phyloP scores from a whole-genome alignment of 2,888 invertebrate species.

The Microchrysa polita region DNA sequence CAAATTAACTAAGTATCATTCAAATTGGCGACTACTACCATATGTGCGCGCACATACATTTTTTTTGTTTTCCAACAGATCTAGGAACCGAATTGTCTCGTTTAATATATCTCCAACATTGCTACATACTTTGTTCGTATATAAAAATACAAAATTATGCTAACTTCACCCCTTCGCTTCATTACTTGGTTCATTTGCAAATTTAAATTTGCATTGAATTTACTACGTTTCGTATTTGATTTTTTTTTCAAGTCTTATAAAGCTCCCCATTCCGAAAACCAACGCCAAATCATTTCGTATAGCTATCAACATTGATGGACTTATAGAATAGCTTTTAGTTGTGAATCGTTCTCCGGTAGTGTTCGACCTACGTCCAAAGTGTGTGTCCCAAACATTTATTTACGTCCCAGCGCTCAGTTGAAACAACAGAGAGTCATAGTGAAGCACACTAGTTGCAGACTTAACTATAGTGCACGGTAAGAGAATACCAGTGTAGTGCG shows the following conservation, averaged over 20 bases:
- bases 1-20: too few relatives aligned
- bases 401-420: not conserved
- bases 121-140: too few relatives aligned
- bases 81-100: too few relatives aligned
- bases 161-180: too few relatives aligned
- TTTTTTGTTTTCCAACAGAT: too few relatives aligned
- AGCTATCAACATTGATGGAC: not conserved
- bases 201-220: too few relatives aligned
- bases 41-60: too few relatives aligned
- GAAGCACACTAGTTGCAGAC: slow-evolving; percentile 8
- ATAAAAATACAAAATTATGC: too few relatives aligned
- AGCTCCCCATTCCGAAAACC: slow-evolving; percentile 6
- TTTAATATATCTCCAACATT: too few relatives aligned
- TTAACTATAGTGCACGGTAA: slow-evolving; percentile 32
- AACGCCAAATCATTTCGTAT: not conserved
- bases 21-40: too few relatives aligned
- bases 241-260: not conserved
- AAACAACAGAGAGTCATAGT: not conserved
- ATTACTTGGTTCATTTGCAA: too few relatives aligned
- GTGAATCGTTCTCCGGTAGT: slow-evolving; percentile 3
- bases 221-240: too few relatives aligned
- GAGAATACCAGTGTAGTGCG: slow-evolving; percentile 35
- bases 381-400: not conserved
- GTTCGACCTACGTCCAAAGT: slow-evolving; percentile 12
- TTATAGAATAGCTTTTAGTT: slow-evolving; percentile 20